Conservation (phyloP, 2,113 vertebrate species). For the Varanus komodoensis region DNA sequence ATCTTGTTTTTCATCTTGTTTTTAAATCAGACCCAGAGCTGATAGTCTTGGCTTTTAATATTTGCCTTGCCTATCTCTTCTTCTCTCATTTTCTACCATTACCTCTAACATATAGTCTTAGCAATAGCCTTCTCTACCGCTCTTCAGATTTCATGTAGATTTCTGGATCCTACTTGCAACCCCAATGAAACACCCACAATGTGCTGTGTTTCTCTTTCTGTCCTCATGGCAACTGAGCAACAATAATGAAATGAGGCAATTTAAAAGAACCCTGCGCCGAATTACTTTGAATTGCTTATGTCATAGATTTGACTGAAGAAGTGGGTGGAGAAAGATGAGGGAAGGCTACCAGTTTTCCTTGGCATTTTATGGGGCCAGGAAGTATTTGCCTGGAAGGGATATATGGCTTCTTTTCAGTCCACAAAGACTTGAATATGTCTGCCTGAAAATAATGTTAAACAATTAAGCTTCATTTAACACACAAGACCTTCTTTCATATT, state of each 20-base stretch:
- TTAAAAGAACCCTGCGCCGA: conserved; percentile 37
- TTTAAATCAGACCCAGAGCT: background rate
- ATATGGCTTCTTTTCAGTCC: conserved; percentile 24
- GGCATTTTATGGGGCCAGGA: conserved; percentile 23
- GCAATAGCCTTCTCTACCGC: background rate
- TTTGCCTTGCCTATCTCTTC: background rate
- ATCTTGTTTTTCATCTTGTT: background rate
- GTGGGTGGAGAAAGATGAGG: conserved; percentile 27
- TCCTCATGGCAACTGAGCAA: conserved; percentile 35
- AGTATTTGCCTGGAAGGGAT: background rate
- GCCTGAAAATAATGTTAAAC: conserved; percentile 38
- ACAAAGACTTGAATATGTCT: background rate
- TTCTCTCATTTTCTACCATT: background rate
- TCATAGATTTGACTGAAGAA: conserved; percentile 36
- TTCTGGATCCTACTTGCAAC: accelerated
- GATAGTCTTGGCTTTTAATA: background rate
- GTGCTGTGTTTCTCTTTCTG: background rate
- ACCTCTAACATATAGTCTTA: background rate
- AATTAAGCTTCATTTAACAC: conserved; percentile 38
- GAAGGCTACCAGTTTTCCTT: conserved; percentile 23
- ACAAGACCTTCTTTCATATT: conserved; percentile 33
- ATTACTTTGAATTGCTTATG: conserved; percentile 47
- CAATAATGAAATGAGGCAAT: conserved; percentile 44
- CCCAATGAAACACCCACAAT: conserved; percentile 14
- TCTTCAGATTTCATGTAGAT: background rate